Base-by-base conservation (phyloP, 2,888 invertebrate genomes). In the Agonopterix subpropinquella region DNA sequence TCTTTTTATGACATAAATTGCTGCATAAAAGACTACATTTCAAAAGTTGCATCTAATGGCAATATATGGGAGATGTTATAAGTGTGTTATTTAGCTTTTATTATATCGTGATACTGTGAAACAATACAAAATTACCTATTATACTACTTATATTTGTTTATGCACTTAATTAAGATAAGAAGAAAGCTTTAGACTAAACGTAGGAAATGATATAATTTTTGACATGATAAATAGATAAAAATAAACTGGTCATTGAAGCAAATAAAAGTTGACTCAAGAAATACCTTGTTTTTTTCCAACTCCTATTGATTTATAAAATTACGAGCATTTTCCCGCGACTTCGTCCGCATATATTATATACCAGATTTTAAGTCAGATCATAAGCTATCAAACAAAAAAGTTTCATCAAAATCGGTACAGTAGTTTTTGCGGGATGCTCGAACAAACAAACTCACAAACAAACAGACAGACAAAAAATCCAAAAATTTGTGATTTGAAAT, bases 71-170 rank as follows among this genome's bases (percentile, higher is more conserved):
- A 39, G 4, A 37, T 37, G 2, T 37, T 39, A 39, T 4, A 9
- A 39, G 39, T 39, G 10, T n/a, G 39, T 39, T 39, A 39, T 39
- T 39, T 39, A 39, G 9, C 39, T 70, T 72, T 70, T 51, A 67
- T 64, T 65, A 71, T 5, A 28, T 39, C 65, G 65, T 37, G 73
- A 75, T 77, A 77, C 77, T 76, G 77, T 74, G 67, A 73, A 70
- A 62, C 64, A 61, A 61, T 64, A 66, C 63, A 63, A 65, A 61
- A 56, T 61, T 43, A 45, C 57, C 55, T 63, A 28, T 28, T 39
- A 4, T 39, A 10, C 39, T n/a, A 39, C 9, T n/a, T 39, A 39
- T 39, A 39, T 39, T 39, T 39, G 9, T 39, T n/a, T n/a, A 39
- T 54, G 68, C 70, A 68, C 67, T 60, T 66, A 67, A 56, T 60